phyloP scores from a whole-genome alignment of 1,140 invertebrate species.

The Idris sp. region DNA sequence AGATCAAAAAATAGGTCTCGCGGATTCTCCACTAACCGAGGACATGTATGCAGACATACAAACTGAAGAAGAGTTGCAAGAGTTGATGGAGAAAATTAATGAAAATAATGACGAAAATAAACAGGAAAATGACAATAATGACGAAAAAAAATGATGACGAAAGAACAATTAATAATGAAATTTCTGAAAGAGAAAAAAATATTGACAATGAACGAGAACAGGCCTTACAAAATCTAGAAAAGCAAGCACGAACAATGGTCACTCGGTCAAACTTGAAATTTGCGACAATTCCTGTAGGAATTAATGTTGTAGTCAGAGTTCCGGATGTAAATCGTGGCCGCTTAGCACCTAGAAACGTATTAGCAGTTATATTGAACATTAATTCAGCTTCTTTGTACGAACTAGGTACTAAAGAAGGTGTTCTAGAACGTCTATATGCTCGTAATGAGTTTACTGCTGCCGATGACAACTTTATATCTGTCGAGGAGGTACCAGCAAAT shows the following conservation, averaged over 20 bases:
- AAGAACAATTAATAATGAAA: too few relatives aligned
- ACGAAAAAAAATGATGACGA: background rate
- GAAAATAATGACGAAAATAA: background rate
- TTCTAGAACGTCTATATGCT: too few relatives aligned
- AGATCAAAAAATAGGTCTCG: background rate
- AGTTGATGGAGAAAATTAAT: background rate
- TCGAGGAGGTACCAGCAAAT: too few relatives aligned
- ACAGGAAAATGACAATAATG: background rate
- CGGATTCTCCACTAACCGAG: background rate
- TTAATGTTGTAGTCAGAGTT: background rate
- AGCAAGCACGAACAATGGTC: too few relatives aligned
- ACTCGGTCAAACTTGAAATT: background rate
- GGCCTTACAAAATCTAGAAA: too few relatives aligned
- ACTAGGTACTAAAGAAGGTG: too few relatives aligned
- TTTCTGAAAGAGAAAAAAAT: constrained; percentile 2
- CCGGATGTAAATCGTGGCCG: background rate
- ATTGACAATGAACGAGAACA: too few relatives aligned
- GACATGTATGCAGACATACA: background rate
- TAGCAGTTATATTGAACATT: too few relatives aligned
- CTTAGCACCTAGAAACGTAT: background rate
- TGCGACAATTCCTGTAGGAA: background rate
- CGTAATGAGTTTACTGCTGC: too few relatives aligned
- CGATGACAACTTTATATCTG: too few relatives aligned
- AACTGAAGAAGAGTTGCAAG: constrained; percentile 1
- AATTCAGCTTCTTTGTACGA: too few relatives aligned